Conservation (phyloP, 2,888 invertebrate species). For the Euphydryas editha region DNA sequence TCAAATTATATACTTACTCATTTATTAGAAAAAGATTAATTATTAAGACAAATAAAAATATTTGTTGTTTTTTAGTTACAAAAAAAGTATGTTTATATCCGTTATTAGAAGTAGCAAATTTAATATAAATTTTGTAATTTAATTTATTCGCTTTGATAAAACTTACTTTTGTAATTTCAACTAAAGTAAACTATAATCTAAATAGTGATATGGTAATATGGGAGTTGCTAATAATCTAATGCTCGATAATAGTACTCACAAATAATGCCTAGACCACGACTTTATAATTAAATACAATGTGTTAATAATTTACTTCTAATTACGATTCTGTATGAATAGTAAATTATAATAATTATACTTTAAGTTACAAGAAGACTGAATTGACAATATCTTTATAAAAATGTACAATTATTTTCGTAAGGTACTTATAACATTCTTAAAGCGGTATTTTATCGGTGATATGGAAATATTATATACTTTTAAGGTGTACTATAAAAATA, state of each 20-base stretch:
- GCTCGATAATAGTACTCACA: constrained; percentile 13
- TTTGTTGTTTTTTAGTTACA: too few relatives aligned
- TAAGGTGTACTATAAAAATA: too few relatives aligned
- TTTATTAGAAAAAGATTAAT: too few relatives aligned
- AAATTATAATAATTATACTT: constrained; percentile 2
- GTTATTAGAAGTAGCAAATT: too few relatives aligned
- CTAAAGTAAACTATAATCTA: background rate
- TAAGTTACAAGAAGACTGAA: background rate
- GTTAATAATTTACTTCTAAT: constrained; percentile 29
- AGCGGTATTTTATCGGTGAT: too few relatives aligned
- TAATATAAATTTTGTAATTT: too few relatives aligned
- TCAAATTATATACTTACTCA: too few relatives aligned
- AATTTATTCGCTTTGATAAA: background rate
- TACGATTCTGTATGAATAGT: constrained; percentile 19
- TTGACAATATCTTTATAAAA: background rate
- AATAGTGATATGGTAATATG: constrained; percentile 2
- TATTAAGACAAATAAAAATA: too few relatives aligned
- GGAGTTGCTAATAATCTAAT: constrained; percentile 9
- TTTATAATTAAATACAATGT: constrained; percentile 35
- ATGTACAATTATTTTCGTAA: background rate
- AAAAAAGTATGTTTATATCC: too few relatives aligned
- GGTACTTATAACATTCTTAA: too few relatives aligned
- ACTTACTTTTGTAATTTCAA: background rate
- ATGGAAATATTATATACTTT: too few relatives aligned
- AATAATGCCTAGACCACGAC: constrained; percentile 30